Percentiles rank a stretch among this genome's conserved stretches.
Conservation (phyloP, 2,113 vertebrate genomes). For the Catagonus wagneri region DNA sequence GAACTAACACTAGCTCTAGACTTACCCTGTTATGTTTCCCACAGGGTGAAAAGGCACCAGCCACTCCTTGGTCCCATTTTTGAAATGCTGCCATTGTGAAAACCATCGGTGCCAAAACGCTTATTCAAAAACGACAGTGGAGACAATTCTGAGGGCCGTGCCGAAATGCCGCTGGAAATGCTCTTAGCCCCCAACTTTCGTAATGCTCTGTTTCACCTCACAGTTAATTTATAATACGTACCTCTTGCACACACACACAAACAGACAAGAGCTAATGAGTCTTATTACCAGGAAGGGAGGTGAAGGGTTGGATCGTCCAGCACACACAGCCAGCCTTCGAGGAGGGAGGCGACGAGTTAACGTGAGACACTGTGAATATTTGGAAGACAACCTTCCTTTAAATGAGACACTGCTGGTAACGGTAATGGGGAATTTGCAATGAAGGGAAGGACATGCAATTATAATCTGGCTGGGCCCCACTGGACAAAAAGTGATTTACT, state of each 20-base stretch:
- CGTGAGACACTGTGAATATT: conserved; percentile 92
- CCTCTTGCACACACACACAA: neutral
- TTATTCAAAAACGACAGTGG: conserved; percentile 56
- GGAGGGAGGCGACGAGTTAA: conserved; percentile 94
- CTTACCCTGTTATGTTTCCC: neutral
- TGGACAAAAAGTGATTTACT: conserved; percentile 99
- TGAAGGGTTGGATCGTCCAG: conserved; percentile 80
- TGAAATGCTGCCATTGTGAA: conserved; percentile 57
- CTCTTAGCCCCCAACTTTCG: conserved; percentile 69
- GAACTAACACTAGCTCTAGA: conserved; percentile 40
- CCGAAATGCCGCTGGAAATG: conserved; percentile 61
- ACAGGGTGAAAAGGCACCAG: conserved; percentile 46
- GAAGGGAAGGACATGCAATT: conserved; percentile 99
- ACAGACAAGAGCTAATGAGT: conserved; percentile 79
- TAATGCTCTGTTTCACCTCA: conserved; percentile 68
- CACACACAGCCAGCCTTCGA: conserved; percentile 85
- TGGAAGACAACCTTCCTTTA: conserved; percentile 96
- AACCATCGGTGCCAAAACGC: conserved; percentile 43
- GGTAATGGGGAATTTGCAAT: conserved; percentile 99
- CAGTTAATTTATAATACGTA: conserved; percentile 73
- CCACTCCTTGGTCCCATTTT: conserved; percentile 20
- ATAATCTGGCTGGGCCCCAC: conserved; percentile 97
- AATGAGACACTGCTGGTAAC: conserved; percentile 97
- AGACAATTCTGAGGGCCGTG: conserved; percentile 65
- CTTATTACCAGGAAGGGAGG: conserved; percentile 80